These are phyloP conservation scores for Calypte anna DNA, from an alignment of 2,113 vertebrate species.

Conservation along the genomic window DNA sequence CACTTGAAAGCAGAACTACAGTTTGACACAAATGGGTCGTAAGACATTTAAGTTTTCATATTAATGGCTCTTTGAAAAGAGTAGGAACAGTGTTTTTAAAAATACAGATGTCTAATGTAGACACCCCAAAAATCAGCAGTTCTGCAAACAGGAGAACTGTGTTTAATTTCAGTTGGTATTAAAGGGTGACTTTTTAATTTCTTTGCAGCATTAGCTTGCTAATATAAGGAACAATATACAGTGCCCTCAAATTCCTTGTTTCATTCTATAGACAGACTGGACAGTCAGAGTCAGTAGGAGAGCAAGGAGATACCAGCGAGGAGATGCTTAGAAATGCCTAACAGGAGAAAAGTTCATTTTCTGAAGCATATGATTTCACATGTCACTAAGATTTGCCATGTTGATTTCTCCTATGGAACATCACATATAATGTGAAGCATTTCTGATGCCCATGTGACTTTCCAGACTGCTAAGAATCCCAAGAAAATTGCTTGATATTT, in stretches of 20 bases:
- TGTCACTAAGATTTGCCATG: rapidly evolving
- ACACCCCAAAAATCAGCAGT: neutral
- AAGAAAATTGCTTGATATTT: neutral
- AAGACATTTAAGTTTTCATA: neutral
- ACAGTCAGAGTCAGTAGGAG: neutral
- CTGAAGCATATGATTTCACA: neutral
- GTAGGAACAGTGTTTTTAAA: neutral
- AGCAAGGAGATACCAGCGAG: neutral
- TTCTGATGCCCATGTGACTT: neutral
- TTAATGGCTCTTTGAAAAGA: neutral
- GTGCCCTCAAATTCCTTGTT: neutral
- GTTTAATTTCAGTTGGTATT: neutral
- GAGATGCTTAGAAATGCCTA: neutral
- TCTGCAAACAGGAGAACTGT: neutral
- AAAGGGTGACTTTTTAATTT: neutral
- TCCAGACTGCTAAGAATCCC: neutral
- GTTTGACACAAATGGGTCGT: neutral
- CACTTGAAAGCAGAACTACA: neutral
- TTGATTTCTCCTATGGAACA: neutral
- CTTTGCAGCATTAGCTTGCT: neutral
- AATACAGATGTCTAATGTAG: neutral
- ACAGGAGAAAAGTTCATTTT: neutral
- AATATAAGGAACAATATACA: neutral
- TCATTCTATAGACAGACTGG: neutral
- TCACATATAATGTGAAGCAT: neutral